These are phyloP conservation scores for Taxidea taxus DNA, from an alignment of 2,113 vertebrate species.

Conservation along the genomic window DNA sequence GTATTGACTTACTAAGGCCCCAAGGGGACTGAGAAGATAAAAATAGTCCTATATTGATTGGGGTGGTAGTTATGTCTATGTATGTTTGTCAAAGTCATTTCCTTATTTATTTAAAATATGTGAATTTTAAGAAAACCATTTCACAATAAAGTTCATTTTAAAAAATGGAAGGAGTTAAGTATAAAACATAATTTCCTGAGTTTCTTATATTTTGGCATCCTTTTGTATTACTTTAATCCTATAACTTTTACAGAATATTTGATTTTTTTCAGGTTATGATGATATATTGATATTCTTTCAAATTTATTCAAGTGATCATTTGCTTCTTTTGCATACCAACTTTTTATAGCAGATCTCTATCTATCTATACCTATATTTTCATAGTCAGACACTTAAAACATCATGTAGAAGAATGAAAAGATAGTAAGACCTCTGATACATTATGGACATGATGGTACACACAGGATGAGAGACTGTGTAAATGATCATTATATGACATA, in stretches of 20 bases:
- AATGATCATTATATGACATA: background rate
- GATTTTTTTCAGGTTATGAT: background rate
- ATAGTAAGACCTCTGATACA: background rate
- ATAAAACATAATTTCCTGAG: background rate
- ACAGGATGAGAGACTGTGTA: background rate
- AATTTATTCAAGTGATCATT: constrained; percentile 45
- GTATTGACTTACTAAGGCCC: background rate
- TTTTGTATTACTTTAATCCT: constrained; percentile 32
- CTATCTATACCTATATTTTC: constrained; percentile 29
- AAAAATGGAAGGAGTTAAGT: background rate
- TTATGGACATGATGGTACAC: background rate
- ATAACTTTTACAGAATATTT: constrained; percentile 49
- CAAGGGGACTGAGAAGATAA: background rate
- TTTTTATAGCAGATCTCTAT: background rate
- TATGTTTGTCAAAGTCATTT: background rate
- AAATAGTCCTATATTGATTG: background rate
- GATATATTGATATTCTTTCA: constrained; percentile 40
- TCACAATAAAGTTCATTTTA: background rate
- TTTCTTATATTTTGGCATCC: background rate
- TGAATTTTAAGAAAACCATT: background rate
- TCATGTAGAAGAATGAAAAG: background rate
- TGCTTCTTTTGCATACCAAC: constrained; percentile 20
- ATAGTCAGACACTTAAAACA: constrained; percentile 42
- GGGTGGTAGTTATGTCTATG: background rate
- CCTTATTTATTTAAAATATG: background rate